Evolutionary conservation across 1,140 invertebrate genomes (phyloP), one percentile per base, ranked within the genome.

Genomic region (Leptoteleia sp.): DNA sequence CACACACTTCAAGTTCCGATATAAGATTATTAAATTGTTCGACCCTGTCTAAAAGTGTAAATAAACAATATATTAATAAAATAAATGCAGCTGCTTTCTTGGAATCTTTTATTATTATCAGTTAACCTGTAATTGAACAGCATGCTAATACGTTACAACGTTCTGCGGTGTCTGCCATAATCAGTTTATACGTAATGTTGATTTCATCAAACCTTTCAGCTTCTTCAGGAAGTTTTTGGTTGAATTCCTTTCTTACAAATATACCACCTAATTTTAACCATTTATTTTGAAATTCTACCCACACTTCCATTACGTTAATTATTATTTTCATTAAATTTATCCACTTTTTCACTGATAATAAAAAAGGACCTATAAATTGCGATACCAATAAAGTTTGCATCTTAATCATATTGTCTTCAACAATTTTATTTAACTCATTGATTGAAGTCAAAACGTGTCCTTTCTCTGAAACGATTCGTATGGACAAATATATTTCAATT

Each of bases 261-360:
- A 98, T 96, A 0, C 95, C 95, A 84, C 96, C 96, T 57, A 97
- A 89, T 83, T 97, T 97, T 55, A 97, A 90, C 96, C 96, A 98
- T 85, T 96, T 96, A 70, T 92, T 90, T 82, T 97, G 96, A 1
- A 95, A 93, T 1, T 93, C 89, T 80, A 95, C 89, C 96, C 96
- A 97, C 45, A 94, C 92, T 80, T 96, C 95, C 7, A 98, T 91
- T 3, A 97, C 94, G 88, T 97, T 95, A 1, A 93, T 93, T 45
- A 97, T 94, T 3, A 92, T 91, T 0, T 94, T 93, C 67, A 98
- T 87, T 9, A 91, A 91, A 57, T 93, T 94, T 79, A 97, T 96
- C 96, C 95, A 97, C 70, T 92, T 93, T 85, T 96, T 94, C 0
- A 96, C 95, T 16, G 92, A 91, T 13, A 90, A 85, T 27, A 96